Evolutionary conservation across 1,140 invertebrate species (phyloP), one percentile per base, ranked within the genome.

Genomic region (Drosophila cardini): DNA sequence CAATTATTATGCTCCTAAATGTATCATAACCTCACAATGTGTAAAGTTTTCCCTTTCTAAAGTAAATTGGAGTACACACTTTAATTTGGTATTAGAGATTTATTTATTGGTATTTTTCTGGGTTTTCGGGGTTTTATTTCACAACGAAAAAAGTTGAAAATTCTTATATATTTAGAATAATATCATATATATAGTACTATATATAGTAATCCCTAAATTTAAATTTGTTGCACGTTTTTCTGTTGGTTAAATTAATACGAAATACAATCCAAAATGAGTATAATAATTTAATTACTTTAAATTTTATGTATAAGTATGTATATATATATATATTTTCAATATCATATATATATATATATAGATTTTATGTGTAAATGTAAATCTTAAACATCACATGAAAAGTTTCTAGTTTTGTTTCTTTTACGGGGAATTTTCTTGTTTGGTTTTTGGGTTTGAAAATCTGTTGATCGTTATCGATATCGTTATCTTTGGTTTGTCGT

Each of bases 331-430:
- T 70, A 60, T 55, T n/a, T n/a, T n/a, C n/a, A 26, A 26, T 26
- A 26, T 26, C 21, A 30, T 67, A 38, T 61, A 57, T 32, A 53
- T 48, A 36, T 53, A 26, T 56, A 30, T 63, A 34, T 56, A 43
- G 64, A 34, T 43, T 56, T 13, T 40, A 58, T 53, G 40, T 62
- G 38, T 56, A 57, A 40, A 40, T 58, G 56, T 82, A 82, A 82
- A 84, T 77, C 67, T 86, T 89, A 81, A 87, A 87, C 76, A 87
- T 87, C 83, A 87, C 80, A 89, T 87, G 72, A 80, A 80, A 89
- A 80, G 76, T 87, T 89, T 78, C 74, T 78, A 55, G 64, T 74
- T 62, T 74, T 76, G 52, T 74, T 67, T 72, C 48, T 18, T 61
- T 56, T 34, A n/a, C n/a, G 42, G 48, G 18, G 43, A 45, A 58